phyloP scores from a whole-genome alignment of 1,140 invertebrate species.

The Ridgeia piscesae region DNA sequence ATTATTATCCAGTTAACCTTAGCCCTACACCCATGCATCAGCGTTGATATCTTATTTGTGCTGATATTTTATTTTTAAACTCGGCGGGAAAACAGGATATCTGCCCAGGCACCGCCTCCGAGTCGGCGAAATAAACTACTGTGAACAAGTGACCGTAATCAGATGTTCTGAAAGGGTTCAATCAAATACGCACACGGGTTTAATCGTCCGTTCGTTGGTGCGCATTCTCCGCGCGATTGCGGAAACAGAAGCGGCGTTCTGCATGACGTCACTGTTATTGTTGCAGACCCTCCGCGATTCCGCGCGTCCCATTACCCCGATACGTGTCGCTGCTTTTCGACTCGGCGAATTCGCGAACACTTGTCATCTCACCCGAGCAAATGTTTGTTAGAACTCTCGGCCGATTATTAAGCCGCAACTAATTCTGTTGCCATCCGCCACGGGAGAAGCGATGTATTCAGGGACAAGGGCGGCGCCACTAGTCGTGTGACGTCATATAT shows the following conservation, averaged over 20 bases:
- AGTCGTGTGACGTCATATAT: background rate
- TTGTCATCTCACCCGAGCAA: background rate
- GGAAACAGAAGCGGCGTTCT: background rate
- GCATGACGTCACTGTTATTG: background rate
- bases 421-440: background rate
- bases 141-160: background rate
- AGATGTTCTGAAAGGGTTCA: background rate
- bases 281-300: background rate
- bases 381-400: background rate
- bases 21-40: background rate
- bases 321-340: background rate
- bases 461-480: background rate
- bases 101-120: background rate
- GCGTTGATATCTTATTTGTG: background rate
- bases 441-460: background rate
- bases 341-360: background rate
- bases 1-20: background rate
- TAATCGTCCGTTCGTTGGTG: background rate
- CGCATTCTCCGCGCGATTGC: background rate
- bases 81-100: background rate
- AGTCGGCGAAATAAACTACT: background rate
- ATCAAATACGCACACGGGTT: background rate
- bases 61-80: too few relatives aligned
- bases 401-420: background rate
- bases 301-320: background rate